Base-by-base conservation (phyloP, 2,888 invertebrate species). In the Dolomedes plantarius region DNA sequence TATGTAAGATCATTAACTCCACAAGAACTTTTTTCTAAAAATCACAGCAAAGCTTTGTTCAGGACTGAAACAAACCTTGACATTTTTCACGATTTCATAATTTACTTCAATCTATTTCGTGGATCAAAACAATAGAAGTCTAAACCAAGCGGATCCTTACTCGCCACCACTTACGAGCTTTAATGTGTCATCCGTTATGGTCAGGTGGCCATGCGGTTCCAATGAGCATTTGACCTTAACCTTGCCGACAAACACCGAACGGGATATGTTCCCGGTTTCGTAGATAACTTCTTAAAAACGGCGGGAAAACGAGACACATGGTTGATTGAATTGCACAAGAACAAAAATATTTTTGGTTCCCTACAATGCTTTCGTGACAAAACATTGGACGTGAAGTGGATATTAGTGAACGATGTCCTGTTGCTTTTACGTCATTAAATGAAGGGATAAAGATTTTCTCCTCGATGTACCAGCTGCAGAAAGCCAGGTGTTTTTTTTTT, bases 51-150 rank as follows among this genome's bases (percentile, higher is more conserved):
- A n/a, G n/a, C n/a, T n/a, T n/a, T n/a, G n/a, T n/a, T n/a, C n/a
- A n/a, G n/a, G n/a, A n/a, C n/a, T n/a, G n/a, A n/a, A n/a, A n/a
- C n/a, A n/a, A n/a, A n/a, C n/a, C n/a, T n/a, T n/a, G n/a, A 16
- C 16, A 46, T 16, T 2, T 46, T 46, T 16, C 9, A 16, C 2
- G 16, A 13, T 16, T 11, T n/a, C 46, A 46, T 46, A 46, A 46
- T 46, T 46, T 16, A 46, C n/a, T 2, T 9, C 2, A 6, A 2
- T 46, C 16, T 9, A 2, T 46, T 11, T n/a, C 11, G 11, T 16
- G 28, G 13, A 31, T 31, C 19, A 19, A 71, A 71, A 78, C 78
- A 78, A 78, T 71, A 19, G 64, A 1, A 62, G 31, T 71, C 27
- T 32, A 46, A 56, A 41, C 36, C 13, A 27, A 28, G 69, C 64